A percentile compares a stretch with the other conserved stretches of the same genome.
Conservation (phyloP, 2,113 vertebrate species). For the Azemiops feae region DNA sequence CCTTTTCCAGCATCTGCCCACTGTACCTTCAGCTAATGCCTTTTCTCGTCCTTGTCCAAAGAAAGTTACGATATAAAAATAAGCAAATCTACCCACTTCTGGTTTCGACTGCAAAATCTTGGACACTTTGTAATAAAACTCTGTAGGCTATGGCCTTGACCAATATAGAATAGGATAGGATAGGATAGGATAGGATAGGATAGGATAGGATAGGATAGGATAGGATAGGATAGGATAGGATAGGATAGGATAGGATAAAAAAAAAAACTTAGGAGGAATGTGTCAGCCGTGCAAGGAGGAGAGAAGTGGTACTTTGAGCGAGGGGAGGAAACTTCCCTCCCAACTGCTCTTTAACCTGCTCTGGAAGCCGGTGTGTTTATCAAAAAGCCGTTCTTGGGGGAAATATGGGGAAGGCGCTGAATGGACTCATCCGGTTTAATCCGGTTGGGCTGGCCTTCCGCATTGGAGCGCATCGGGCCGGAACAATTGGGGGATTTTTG, state of each 20-base stretch:
- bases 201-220: too few species aligned
- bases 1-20: neutral
- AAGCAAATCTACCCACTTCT: neutral
- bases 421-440: neutral
- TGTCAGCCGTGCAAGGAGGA: neutral
- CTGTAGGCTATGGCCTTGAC: neutral
- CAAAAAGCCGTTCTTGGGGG: neutral
- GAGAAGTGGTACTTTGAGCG: accelerated
- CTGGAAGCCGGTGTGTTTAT: neutral
- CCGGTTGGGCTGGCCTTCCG: neutral
- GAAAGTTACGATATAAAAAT: neutral
- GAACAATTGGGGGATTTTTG: neutral
- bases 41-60: neutral
- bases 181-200: too few species aligned
- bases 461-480: neutral
- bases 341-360: neutral
- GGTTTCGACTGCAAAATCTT: neutral
- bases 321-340: neutral
- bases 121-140: neutral
- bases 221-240: too few species aligned
- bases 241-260: too few species aligned
- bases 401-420: neutral
- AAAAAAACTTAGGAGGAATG: neutral
- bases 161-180: neutral
- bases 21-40: neutral